Evolutionary conservation across 2,888 invertebrate species (phyloP).

Genomic region (Neoaliturus tenellus): DNA sequence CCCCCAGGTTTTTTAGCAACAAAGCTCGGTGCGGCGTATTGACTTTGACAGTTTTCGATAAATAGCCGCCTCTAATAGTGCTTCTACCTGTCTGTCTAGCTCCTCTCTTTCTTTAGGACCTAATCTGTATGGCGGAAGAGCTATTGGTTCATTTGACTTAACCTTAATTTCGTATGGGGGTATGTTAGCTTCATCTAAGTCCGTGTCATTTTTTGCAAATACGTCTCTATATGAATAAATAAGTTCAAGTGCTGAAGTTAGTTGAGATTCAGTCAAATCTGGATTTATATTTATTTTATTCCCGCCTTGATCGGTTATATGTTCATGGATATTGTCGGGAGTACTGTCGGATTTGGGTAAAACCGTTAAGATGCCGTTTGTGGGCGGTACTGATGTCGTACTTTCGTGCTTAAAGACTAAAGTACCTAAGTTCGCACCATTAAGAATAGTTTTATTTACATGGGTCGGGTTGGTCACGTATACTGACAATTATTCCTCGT

Average conservation of each 20-base stretch:
- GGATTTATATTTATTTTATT: slow-evolving; percentile 18
- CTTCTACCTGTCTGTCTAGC: not conserved
- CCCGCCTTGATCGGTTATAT: not conserved
- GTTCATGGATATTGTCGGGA: not conserved
- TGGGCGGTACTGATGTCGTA: not conserved
- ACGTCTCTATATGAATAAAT: slow-evolving; percentile 11
- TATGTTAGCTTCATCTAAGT: slow-evolving; percentile 31
- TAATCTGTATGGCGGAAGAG: not conserved
- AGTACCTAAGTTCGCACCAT: not conserved
- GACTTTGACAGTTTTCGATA: not conserved
- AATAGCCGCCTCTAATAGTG: slow-evolving; percentile 8
- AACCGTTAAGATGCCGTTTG: not conserved
- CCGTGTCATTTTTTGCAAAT: slow-evolving; percentile 27
- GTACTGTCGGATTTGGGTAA: not conserved
- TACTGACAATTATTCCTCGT: not conserved
- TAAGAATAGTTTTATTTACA: not conserved
- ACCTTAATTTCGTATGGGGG: slow-evolving; percentile 39
- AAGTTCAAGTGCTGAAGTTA: not conserved
- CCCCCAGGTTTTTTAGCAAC: slow-evolving; percentile 46
- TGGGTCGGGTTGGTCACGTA: not conserved
- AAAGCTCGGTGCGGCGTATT: too few relatives aligned
- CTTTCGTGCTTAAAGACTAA: not conserved
- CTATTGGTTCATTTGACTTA: too few relatives aligned
- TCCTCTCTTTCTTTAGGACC: slow-evolving; percentile 35
- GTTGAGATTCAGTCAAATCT: not conserved